Conservation (phyloP, 2,888 invertebrate species). For the Hoplodrina ambigua region DNA sequence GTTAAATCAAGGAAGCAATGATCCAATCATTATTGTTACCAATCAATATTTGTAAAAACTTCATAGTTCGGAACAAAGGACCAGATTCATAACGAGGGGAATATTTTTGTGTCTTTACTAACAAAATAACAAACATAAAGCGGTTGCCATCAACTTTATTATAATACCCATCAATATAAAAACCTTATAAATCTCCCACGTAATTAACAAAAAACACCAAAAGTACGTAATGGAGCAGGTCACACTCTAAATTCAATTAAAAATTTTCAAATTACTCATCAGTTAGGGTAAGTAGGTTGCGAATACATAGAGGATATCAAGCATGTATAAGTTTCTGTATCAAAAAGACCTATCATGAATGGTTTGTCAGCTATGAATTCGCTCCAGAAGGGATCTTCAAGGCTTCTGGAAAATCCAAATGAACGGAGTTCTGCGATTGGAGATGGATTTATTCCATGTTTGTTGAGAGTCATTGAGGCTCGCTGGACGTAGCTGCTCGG, state of each 20-base stretch:
- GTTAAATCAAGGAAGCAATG: neutral
- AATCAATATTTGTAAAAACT: neutral
- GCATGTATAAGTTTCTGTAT: slow-evolving; percentile 32
- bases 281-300: slow-evolving; percentile 45
- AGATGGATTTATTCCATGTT: slow-evolving; percentile 38
- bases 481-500: slow-evolving; percentile 56
- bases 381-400: slow-evolving; percentile 36
- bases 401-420: neutral
- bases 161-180: slow-evolving; percentile 8
- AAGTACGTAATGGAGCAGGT: neutral
- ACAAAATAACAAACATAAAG: slow-evolving; percentile 3
- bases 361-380: slow-evolving; percentile 51
- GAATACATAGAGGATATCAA: slow-evolving; percentile 32
- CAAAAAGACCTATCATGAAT: slow-evolving; percentile 44
- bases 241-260: neutral
- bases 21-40: no score
- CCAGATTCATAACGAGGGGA: neutral
- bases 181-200: neutral
- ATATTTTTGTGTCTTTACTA: neutral
- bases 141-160: neutral
- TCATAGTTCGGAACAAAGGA: neutral
- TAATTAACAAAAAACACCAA: neutral
- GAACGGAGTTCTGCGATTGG: neutral
- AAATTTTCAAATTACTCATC: neutral
- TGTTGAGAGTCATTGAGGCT: slow-evolving; percentile 48